Base-by-base conservation (phyloP, 2,888 invertebrate species). In the Eutolmus rufibarbis region DNA sequence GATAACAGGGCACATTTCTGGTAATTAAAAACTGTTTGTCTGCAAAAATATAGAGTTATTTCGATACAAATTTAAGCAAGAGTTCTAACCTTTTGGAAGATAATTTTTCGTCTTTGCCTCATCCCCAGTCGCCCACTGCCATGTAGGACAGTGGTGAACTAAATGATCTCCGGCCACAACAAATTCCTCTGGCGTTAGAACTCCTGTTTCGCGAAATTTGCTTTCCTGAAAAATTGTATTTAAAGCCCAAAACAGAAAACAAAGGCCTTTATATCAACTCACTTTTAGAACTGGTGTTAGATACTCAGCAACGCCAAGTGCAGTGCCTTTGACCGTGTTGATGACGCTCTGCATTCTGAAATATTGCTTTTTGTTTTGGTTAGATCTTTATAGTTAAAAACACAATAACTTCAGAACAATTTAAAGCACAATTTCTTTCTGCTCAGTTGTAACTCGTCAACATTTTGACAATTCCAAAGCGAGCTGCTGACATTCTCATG, bases 131-230 rank as follows among this genome's bases (percentile, higher is more conserved):
- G 97, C 96, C 99, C 99, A 99, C 91, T 98, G 97, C 99, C 99
- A 99, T 0, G 99, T 99, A 0, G 99, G 99, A 91, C 99, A 99
- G 91, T 99, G 99, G 93, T 99, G 99, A 0, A 99, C 99, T 87
- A 99, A 93, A 93, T 99, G 99, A 91, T 99, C 99, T 1, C 99
- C 99, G 28, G 99, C 99, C 4, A 97, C 98, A 4, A 99, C 97
- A 94, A 99, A 99, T 94, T 99, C 99, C 92, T 99, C 99, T 1
- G 99, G 99, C n/a, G 99, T 99, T 40, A 99, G 92, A 2, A 99
- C 98, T 46, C 99, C 99, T 16, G 98, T 99, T 93, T 99, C 99
- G 90, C 97, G 96, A 92, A 99, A 99, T 93, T 98, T 98, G 5
- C 98, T 98, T 93, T 98, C 98, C 98, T 98, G 90, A 14, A 88